Evolutionary conservation across 2,113 vertebrate genomes (phyloP).

Genomic region (Heloderma charlesbogerti): DNA sequence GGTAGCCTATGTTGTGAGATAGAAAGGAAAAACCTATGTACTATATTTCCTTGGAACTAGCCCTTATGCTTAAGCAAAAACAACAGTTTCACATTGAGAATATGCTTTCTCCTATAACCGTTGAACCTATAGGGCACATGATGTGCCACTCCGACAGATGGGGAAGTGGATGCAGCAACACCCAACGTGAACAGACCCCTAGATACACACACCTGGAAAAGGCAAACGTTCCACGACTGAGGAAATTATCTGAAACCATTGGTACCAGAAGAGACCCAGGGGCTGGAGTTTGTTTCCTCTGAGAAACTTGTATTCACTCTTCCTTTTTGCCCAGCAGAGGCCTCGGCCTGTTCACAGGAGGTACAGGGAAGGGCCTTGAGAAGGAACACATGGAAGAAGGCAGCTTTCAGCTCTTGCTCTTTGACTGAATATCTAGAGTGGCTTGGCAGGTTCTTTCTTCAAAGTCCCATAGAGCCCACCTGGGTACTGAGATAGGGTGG

Average conservation of each 20-base stretch:
- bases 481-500: not conserved
- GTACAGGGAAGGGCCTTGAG: not conserved
- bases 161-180: not conserved
- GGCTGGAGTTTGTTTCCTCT: not conserved
- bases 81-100: not conserved
- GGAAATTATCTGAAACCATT: not conserved
- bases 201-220: too few relatives aligned
- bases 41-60: not conserved
- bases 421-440: not conserved
- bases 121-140: not conserved
- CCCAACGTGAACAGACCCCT: not conserved
- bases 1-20: not conserved
- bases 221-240: too few relatives aligned
- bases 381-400: not conserved
- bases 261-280: not conserved
- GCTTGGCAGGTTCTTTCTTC: not conserved
- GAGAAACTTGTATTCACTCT: not conserved
- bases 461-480: not conserved
- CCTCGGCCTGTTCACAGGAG: not conserved
- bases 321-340: not conserved
- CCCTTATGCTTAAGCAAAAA: not conserved
- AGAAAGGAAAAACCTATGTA: not conserved
- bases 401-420: not conserved
- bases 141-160: not conserved
- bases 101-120: not conserved